Conservation (phyloP, 2,113 vertebrate genomes). For the Cacatua alba region DNA sequence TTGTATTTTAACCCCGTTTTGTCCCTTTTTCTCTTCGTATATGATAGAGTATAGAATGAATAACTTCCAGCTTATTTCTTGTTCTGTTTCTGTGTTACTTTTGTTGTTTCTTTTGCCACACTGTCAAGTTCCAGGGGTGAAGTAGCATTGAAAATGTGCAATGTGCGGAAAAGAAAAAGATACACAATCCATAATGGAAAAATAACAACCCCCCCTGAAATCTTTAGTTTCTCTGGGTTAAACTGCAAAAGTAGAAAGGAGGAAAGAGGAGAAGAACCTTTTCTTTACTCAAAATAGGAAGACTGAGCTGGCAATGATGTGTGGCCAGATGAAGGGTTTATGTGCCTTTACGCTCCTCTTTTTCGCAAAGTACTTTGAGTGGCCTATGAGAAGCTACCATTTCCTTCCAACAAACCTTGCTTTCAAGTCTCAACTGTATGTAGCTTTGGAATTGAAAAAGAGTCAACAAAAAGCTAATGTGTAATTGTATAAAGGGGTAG, state of each 20-base stretch:
- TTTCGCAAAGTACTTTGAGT: neutral
- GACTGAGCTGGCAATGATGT: neutral
- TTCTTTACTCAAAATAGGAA: neutral
- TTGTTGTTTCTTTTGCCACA: neutral
- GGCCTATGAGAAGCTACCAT: neutral
- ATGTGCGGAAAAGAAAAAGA: neutral
- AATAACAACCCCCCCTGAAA: neutral
- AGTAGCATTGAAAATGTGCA: neutral
- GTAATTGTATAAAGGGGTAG: neutral
- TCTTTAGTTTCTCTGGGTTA: neutral
- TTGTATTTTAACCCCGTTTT: neutral
- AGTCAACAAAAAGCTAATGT: neutral
- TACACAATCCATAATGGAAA: neutral
- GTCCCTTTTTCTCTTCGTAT: neutral
- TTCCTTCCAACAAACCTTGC: neutral
- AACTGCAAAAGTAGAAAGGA: neutral
- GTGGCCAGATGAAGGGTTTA: neutral
- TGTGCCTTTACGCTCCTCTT: neutral
- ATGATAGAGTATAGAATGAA: neutral
- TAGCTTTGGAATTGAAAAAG: neutral
- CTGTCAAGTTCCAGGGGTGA: neutral
- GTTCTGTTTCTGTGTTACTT: neutral
- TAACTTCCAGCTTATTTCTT: neutral
- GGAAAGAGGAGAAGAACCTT: neutral
- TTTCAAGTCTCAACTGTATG: neutral